Base-by-base conservation (phyloP, 1,140 invertebrate species). In the Plutomurus gul region DNA sequence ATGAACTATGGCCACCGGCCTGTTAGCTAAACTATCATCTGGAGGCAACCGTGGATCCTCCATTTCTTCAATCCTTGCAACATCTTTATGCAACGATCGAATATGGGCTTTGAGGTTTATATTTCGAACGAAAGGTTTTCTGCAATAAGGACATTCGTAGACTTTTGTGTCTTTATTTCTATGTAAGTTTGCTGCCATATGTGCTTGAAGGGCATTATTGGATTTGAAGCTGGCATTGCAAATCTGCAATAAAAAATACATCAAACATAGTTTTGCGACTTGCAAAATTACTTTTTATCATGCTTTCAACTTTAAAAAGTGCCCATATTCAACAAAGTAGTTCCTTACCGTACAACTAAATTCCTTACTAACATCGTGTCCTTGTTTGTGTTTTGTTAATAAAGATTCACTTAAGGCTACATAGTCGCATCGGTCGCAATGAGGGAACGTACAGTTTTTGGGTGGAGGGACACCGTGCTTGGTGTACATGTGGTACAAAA, bases 401-500 rank as follows among this genome's bases (percentile, higher is more conserved):
- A 91, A 86, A 18, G 87, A 89, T 84, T 92, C 90, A 47, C 90
- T 92, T 10, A 94, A 85, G 33, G 92, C 93, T 11, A 94, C 88
- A 84, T 93, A 93, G 18, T 89, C 89, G 84, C 94, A 95, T 25
- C 90, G 86, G 73, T 91, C 90, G 85, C 94, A 95, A 84, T 94
- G 93, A 0, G 87, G 93, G 90, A 95, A 88, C 84, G 89, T 86
- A 89, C 91, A 88, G 84, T 91, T 86, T 49, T 43, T 88, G 1
- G 92, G 92, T 10, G 93, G 93, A 79, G 89, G 88, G 4, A 95
- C 88, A 60, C 91, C 91, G 87, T 96, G 94, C 84, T 93, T 93
- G 4, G 91, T 92, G 78, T 93, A 93, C 84, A 93, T 86, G 86
- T 96, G 94, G 85, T 94, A 93, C 84, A 93, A 87, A 40, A 95